Conservation (phyloP, 1,140 invertebrate genomes). For the Sipha flava region DNA sequence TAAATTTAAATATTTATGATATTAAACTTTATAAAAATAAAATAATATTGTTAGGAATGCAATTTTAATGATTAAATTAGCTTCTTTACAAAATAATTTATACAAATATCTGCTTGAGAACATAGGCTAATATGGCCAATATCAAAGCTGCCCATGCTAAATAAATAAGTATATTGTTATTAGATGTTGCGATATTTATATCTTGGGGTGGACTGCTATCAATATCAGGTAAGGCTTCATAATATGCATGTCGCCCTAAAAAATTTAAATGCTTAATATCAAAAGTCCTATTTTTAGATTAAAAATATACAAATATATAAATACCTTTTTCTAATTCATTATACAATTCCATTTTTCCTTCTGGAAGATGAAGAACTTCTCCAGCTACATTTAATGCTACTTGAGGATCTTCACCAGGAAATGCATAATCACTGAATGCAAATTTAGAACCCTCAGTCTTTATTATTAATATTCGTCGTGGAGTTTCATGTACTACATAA, state of each 20-base stretch:
- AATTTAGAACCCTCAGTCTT: conserved; percentile 23
- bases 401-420: conserved; percentile 4
- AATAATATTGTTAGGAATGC: background rate
- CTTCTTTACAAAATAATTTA: background rate
- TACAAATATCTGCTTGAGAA: background rate
- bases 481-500: conserved; percentile 12
- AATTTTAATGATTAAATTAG: background rate
- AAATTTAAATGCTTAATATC: background rate
- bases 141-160: background rate
- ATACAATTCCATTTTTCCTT: conserved; percentile 12
- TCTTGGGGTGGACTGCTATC: background rate
- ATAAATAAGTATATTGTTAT: background rate
- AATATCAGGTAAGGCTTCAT: background rate
- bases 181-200: background rate
- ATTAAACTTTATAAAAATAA: background rate
- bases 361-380: conserved; percentile 9
- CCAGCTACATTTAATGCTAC: background rate
- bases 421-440: conserved; percentile 26
- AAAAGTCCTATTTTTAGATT: background rate
- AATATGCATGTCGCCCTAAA: conserved; percentile 2
- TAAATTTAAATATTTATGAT: background rate
- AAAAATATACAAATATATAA: background rate
- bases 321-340: conserved; percentile 7
- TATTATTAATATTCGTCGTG: conserved; percentile 11
- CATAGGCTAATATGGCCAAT: background rate